Percentiles rank a stretch among this genome's conserved stretches.
Conservation (phyloP, 2,113 vertebrate genomes). For the Equus quagga region DNA sequence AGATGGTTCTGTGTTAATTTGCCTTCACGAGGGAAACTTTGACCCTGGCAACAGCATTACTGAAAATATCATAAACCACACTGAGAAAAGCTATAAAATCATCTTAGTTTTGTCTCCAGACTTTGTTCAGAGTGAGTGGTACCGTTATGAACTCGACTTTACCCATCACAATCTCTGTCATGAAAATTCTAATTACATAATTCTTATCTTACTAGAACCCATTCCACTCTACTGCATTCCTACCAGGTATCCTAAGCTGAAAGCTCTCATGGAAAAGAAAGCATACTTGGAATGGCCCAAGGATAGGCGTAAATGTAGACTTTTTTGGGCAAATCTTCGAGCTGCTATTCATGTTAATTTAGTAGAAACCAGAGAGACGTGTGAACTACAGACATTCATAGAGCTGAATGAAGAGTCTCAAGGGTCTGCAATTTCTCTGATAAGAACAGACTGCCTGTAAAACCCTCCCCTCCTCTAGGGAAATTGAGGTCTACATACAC, state of each 20-base stretch:
- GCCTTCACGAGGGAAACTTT: constrained; percentile 91
- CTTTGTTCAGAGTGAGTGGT: constrained; percentile 95
- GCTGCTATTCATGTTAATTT: constrained; percentile 87
- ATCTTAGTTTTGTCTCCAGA: constrained; percentile 93
- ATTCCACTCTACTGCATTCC: constrained; percentile 91
- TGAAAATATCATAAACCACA: constrained; percentile 92
- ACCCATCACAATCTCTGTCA: constrained; percentile 89
- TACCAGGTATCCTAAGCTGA: constrained; percentile 90
- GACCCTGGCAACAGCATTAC: constrained; percentile 89
- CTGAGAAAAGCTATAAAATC: constrained; percentile 91
- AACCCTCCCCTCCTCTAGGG: neutral
- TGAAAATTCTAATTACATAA: constrained; percentile 86
- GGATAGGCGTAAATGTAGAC: constrained; percentile 89
- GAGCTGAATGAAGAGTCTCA: constrained; percentile 78
- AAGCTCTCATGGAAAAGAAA: constrained; percentile 90
- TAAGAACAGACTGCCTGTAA: constrained; percentile 47
- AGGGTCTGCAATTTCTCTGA: constrained; percentile 39
- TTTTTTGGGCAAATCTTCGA: constrained; percentile 92
- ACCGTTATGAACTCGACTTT: constrained; percentile 94
- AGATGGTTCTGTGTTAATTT: constrained; percentile 86
- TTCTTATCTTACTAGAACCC: constrained; percentile 91
- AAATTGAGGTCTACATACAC: neutral
- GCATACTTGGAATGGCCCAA: constrained; percentile 94
- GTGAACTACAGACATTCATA: constrained; percentile 37
- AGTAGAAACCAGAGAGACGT: neutral